A percentile compares a stretch with the other conserved stretches of the same genome.
Conservation (phyloP, 2,797 vertebrate genomes). For the Anisognathus igniventris region DNA sequence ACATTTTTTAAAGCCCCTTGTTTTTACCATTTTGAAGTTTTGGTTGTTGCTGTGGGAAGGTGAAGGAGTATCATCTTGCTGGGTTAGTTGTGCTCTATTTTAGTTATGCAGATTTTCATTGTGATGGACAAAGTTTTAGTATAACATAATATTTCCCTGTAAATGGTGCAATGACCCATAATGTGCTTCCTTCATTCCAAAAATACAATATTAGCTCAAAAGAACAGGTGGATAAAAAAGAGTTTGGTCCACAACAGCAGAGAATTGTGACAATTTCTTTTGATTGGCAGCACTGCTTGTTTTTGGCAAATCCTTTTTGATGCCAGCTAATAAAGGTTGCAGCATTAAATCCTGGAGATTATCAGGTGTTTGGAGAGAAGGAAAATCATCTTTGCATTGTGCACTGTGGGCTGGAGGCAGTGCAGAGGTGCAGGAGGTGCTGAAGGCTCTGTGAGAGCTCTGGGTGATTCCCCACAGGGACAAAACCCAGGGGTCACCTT, state of each 20-base stretch:
- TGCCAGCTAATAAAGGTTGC: not conserved
- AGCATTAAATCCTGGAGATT: not conserved
- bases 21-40: not conserved
- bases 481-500: not conserved
- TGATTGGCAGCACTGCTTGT: not conserved
- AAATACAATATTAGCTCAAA: not conserved
- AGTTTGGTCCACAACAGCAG: not conserved
- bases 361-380: not conserved
- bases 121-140: not conserved
- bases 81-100: not conserved
- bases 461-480: not conserved
- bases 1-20: not conserved
- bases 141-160: not conserved
- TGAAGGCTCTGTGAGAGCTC: not conserved
- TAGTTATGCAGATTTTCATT: not conserved
- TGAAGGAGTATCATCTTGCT: not conserved
- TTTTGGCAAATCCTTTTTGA: conserved; percentile 27
- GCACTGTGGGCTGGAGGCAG: not conserved
- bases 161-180: not conserved
- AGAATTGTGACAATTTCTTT: not conserved
- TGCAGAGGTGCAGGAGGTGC: not conserved
- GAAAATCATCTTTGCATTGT: not conserved
- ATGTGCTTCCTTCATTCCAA: not conserved
- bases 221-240: not conserved
- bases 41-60: not conserved